Percentiles rank a stretch among this genome's conserved stretches.
Conservation (phyloP, 2,797 vertebrate species). For the Sphenopsis melanotis region DNA sequence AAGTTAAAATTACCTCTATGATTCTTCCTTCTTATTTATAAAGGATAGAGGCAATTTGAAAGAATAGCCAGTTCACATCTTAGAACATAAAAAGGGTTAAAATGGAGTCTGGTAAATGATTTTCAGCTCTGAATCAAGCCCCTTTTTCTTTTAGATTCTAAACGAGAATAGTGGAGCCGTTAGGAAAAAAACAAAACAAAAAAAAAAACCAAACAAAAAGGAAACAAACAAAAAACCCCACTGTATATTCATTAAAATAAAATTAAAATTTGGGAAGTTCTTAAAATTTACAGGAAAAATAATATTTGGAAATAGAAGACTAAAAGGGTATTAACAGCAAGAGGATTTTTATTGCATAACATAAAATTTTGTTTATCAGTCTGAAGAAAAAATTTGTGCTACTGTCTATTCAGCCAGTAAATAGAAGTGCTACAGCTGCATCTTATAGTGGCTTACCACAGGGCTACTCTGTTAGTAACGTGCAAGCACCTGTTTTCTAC, state of each 20-base stretch:
- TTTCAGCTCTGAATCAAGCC: neutral
- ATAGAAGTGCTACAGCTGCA: neutral
- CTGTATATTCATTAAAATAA: neutral
- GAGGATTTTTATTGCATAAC: neutral
- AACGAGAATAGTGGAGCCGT: neutral
- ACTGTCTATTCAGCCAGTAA: neutral
- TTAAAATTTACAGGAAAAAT: neutral
- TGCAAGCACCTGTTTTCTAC: neutral
- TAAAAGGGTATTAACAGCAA: neutral
- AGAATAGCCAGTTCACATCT: neutral
- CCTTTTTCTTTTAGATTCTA: neutral
- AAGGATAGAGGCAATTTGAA: neutral
- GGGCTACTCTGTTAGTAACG: neutral
- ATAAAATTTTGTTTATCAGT: neutral
- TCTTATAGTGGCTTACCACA: neutral
- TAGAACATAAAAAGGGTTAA: neutral
- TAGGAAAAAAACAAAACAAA: neutral
- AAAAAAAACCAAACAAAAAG: neutral
- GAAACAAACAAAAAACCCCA: neutral
- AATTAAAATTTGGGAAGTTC: neutral
- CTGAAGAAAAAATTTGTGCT: neutral
- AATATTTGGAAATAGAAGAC: neutral
- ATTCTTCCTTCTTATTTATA: neutral
- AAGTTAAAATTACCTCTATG: neutral
- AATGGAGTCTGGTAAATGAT: neutral